phyloP scores from a whole-genome alignment of 2,113 vertebrate genomes.

The Acrocephalus arundinaceus region DNA sequence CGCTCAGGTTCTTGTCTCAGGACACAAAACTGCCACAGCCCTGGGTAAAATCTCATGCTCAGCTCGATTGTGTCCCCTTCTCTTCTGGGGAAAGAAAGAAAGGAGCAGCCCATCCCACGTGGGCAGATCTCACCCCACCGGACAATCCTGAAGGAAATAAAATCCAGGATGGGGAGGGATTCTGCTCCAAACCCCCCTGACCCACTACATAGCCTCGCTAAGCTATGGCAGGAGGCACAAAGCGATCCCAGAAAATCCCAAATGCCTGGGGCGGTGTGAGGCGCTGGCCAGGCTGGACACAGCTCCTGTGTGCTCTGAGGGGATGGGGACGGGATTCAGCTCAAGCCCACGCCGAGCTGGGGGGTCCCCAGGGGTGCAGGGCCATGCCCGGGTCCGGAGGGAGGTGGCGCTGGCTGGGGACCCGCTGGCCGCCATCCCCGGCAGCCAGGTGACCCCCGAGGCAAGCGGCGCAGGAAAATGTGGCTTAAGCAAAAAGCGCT shows the following conservation, averaged over 20 bases:
- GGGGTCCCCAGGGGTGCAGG: not conserved
- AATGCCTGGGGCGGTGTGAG: no score
- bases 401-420: rapidly evolving
- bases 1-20: not conserved
- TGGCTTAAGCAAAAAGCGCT: not conserved
- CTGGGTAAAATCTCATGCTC: not conserved
- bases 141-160: not conserved
- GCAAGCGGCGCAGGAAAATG: not conserved
- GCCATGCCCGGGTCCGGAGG: rapidly evolving
- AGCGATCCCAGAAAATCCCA: not conserved
- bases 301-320: not conserved
- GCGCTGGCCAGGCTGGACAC: rapidly evolving
- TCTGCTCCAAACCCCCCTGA: not conserved
- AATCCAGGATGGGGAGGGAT: not conserved
- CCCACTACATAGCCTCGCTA: not conserved
- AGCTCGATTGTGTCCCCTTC: not conserved
- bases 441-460: not conserved
- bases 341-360: not conserved
- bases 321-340: rapidly evolving
- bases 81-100: not conserved
- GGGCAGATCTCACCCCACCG: rapidly evolving
- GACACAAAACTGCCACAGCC: not conserved
- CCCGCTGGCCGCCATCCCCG: rapidly evolving
- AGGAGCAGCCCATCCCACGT: rapidly evolving
- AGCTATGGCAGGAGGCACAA: not conserved